phyloP scores from a whole-genome alignment of 2,797 vertebrate genomes.

The Gambelia wislizenii region DNA sequence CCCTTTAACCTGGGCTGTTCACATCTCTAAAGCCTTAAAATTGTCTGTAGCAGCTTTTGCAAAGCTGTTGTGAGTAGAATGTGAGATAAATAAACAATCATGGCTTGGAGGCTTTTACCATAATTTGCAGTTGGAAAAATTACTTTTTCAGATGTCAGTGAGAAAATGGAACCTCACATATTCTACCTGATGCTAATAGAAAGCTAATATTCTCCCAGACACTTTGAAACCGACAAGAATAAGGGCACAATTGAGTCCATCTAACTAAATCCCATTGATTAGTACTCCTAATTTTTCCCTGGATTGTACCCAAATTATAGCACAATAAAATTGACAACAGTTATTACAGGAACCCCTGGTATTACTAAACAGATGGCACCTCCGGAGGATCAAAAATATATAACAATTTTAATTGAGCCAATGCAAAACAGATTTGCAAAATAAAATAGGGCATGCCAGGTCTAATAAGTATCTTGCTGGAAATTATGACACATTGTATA shows the following conservation, averaged over 20 bases:
- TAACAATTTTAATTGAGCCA: conserved; percentile 75
- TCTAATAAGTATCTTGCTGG: conserved; percentile 59
- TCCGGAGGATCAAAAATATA: conserved; percentile 68
- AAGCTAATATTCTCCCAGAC: conserved; percentile 49
- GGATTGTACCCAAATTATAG: conserved; percentile 41
- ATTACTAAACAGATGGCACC: conserved; percentile 70
- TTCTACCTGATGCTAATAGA: neutral
- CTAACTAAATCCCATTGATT: conserved; percentile 16
- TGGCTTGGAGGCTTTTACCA: too few species aligned
- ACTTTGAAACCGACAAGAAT: neutral
- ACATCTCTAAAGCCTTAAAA: neutral
- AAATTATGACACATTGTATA: conserved; percentile 58
- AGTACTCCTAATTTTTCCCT: neutral
- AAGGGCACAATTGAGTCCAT: conserved; percentile 14
- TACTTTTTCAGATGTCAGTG: conserved; percentile 7
- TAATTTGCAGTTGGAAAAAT: too few species aligned
- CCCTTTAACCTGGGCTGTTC: too few species aligned
- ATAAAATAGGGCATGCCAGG: conserved; percentile 67
- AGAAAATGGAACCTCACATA: neutral
- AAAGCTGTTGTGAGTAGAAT: neutral
- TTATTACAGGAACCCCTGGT: conserved; percentile 62
- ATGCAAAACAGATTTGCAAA: conserved; percentile 72
- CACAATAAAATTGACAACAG: conserved; percentile 63
- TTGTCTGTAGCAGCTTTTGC: neutral
- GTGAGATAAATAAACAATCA: neutral